Base-by-base conservation (phyloP, 2,888 invertebrate genomes). In the Panzeria rudis region DNA sequence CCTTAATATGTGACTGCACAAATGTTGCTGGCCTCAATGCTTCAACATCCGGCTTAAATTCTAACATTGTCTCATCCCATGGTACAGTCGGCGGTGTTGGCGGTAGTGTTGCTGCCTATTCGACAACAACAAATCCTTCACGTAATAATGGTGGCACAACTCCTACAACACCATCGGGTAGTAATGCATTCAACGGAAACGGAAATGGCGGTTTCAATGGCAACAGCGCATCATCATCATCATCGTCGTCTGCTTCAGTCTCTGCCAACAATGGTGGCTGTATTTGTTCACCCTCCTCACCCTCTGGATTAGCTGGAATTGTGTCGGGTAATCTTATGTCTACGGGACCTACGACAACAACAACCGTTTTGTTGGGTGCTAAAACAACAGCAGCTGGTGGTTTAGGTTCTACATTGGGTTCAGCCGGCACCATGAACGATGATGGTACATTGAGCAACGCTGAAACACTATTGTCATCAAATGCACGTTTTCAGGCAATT, bases 401-500 rank as follows among this genome's bases (percentile, higher is more conserved):
- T 62, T 83, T 88, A 59, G 88, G 88, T 76, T 88, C 89, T 23
- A 86, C 84, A 89, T 86, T 87, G 75, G 86, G 88, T 41, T 87
- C 87, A 44, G 83, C 89, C 17, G 90, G 90, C 59, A 89, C 91
- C 44, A 87, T 91, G 86, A 92, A 92, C 86, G 92, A 91, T 83
- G 92, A 92, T 77, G 91, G 91, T 72, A 92, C 92, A n/a, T 83
- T 92, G 75, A 96, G 96, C 86, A 96, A 96, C 91, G 96, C 97
- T 1, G 97, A 97, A 92, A 97, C 97, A 29, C 93, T 98, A 86
- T 93, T 98, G 25, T 98, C 98, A 1, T 97, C 97, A 5, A 98
- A 98, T 91, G 97, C 98, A 0, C 95, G 96, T 91, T 97, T 98
- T 93, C 96, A 96, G 89, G 95, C 96, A 6, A 97, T 97, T 91